These are phyloP conservation scores for Urocolius indicus DNA, from an alignment of 2,113 vertebrate species.

Conservation along the genomic window DNA sequence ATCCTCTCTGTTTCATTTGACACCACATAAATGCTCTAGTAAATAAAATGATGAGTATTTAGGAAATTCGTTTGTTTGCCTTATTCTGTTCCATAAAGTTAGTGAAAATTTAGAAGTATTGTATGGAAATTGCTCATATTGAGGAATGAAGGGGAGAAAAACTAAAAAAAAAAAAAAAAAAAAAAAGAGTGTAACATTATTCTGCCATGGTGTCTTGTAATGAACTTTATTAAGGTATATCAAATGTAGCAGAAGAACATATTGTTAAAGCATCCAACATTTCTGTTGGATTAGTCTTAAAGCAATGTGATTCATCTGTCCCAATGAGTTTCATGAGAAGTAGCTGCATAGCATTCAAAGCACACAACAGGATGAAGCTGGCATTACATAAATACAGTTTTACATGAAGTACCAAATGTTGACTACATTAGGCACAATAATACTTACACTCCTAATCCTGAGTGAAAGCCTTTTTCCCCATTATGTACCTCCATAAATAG, in stretches of 20 bases:
- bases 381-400: constrained; percentile 47
- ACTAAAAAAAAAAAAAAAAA: constrained; percentile 9
- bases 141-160: background rate
- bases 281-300: background rate
- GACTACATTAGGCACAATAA: background rate
- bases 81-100: background rate
- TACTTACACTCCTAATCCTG: background rate
- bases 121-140: background rate
- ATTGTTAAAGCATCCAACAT: background rate
- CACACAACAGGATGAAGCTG: background rate
- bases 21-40: background rate
- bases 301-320: background rate
- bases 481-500: constrained; percentile 48
- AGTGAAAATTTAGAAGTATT: background rate
- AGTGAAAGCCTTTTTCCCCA: constrained; percentile 28
- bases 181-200: background rate
- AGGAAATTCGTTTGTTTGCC: background rate
- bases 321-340: background rate
- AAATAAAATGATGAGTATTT: background rate
- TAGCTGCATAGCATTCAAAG: background rate
- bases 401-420: background rate
- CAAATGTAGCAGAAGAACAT: background rate
- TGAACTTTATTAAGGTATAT: background rate
- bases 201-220: background rate
- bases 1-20: background rate